Base-by-base conservation (phyloP, 2,797 vertebrate genomes). In the Sebastes reedi region DNA sequence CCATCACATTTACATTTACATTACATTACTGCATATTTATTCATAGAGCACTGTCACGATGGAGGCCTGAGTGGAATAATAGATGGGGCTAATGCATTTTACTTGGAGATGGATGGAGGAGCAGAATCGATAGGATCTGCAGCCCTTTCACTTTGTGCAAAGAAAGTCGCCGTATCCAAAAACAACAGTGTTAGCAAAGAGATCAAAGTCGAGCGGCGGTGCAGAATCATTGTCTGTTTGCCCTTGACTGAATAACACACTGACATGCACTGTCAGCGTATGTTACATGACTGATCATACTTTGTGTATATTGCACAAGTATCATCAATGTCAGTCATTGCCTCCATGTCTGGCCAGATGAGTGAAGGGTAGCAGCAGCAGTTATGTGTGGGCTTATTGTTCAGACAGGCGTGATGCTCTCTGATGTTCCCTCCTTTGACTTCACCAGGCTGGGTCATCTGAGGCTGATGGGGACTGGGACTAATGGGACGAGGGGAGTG, bases 1-100 rank as follows among this genome's bases (percentile, higher is more conserved):
- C 84, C 87, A 90, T 91, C 89, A 32, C 88, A 93, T 93, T 92
- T 89, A 86, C 92, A 94, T 94, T 91, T 93, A 87, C 92, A 93
- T 93, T 90, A 74, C 90, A 92, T 93, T 92, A 90, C 80, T 64
- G 79, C 75, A 80, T 87, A 91, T 92, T 94, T 94, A 94, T 94
- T 92, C 94, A 91, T 84, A 79, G 89, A 65, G 77, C 72, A 50
- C 81, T 81, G 88, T 87, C 88, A 77, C 22, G 30, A 67, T 16
- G 73, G 67, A 64, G 46, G 72, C 86, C 82, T 80, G 91, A 88
- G 85, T 66, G 79, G 87, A 92, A 91, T 93, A 87, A 92, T 58
- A 30, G 86, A 94, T 90, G 56, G 59, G 75, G 84, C 89, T 92
- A 91, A 92, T 92, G 90, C 70, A 39, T 89, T 88, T 88, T 77